A percentile compares a stretch with the other conserved stretches of the same genome.
Evolutionary conservation across 2,113 vertebrate species (phyloP).

Genomic region (Melanotaenia duboulayi): DNA sequence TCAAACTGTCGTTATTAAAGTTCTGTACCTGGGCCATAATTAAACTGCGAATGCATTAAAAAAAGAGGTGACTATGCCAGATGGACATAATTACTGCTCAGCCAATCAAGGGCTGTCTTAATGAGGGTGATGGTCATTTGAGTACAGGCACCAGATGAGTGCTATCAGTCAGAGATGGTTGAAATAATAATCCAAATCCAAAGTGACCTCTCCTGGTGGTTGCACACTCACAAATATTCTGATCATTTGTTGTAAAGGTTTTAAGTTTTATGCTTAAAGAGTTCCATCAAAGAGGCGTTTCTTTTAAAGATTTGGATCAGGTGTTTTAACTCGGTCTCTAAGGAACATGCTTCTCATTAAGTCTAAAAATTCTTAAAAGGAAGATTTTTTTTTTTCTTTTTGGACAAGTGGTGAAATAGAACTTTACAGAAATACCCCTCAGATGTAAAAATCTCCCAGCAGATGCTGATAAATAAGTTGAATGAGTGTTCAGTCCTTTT

Average conservation of each 20-base stretch:
- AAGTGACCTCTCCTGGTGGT: slow-evolving; percentile 45
- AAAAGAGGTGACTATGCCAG: slow-evolving; percentile 78
- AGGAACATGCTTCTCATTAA: background rate
- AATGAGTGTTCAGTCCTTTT: background rate
- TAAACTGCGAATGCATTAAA: slow-evolving; percentile 80
- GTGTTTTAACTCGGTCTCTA: background rate
- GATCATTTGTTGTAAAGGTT: slow-evolving; percentile 8
- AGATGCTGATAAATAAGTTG: no score
- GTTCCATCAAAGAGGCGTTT: background rate
- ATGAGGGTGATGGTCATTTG: slow-evolving; percentile 81
- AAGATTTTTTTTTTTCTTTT: no score
- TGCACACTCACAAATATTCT: slow-evolving; percentile 27
- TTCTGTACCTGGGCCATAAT: slow-evolving; percentile 83
- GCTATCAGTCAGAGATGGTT: slow-evolving; percentile 78
- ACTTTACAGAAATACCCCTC: no score
- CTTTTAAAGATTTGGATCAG: slow-evolving; percentile 4
- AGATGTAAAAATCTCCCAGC: no score
- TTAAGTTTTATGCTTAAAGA: background rate
- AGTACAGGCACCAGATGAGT: slow-evolving; percentile 64
- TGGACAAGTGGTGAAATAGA: no score
- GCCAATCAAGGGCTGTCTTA: slow-evolving; percentile 82
- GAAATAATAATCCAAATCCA: slow-evolving; percentile 55
- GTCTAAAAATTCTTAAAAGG: background rate
- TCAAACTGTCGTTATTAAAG: slow-evolving; percentile 81
- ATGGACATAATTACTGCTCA: slow-evolving; percentile 82